Base-by-base conservation (phyloP, 1,140 invertebrate genomes). In the Drosophila tristis region DNA sequence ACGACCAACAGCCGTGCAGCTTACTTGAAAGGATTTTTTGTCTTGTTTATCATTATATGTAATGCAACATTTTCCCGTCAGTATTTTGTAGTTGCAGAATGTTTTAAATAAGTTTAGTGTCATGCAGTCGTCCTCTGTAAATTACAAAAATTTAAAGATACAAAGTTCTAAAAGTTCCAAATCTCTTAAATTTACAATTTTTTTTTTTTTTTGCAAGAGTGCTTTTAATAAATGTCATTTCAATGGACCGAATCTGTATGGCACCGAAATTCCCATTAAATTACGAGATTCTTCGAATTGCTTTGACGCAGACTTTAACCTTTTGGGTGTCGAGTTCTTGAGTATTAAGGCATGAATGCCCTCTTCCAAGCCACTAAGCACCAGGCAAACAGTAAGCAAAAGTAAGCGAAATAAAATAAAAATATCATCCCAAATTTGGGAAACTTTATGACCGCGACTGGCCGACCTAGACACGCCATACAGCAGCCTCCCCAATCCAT, bases 391-490 rank as follows among this genome's bases (percentile, higher is more conserved):
- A 70, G 35, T 29, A 7, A 45, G 44, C 15, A 44, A 72, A 72
- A 72, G 15, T 44, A 42, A 53, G 11, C 6, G 42, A 53, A 74
- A 51, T 73, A 73, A 73, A 73, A 62, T 5, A 39, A 63, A 63
- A 74, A 74, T 73, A 71, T 71, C 73, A 70, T 70, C 68, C 56
- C 56, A 25, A 72, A 72, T 61, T 72, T 72, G 25, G 11, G 42
- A 35, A 64, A 73, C 68, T 74, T 74, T 74, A 74, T 74, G 71
- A 74, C 71, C 71, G 39, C 54, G 56, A 71, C 47, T 29, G 66
- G 35, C 47, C 55, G 39, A 53, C 67, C 67, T 61, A 72, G 61
- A 53, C 56, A 25, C 56, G 29, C 60, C 71, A 74, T 26, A 23
- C 64, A 48, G 35, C 43, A 42, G 31, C 8, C 43, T 51, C 25